These are phyloP conservation scores for Neotoma lepida DNA, from an alignment of 2,113 vertebrate genomes.

Conservation along the genomic window DNA sequence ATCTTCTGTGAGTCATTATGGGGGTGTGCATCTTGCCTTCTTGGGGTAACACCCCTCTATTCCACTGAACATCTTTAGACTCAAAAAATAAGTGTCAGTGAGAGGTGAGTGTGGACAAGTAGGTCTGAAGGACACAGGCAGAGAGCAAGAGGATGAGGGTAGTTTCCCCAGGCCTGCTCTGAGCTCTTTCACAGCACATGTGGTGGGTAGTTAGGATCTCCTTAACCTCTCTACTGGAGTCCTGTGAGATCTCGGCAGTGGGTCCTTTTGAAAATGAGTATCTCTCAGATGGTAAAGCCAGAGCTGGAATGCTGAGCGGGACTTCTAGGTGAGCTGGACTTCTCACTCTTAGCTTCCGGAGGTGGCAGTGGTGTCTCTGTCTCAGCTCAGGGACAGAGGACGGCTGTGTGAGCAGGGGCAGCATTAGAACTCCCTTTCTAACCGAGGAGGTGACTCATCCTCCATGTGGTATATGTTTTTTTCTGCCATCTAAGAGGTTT, in stretches of 20 bases:
- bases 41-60: neutral
- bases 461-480: neutral
- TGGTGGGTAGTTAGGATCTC: neutral
- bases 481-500: neutral
- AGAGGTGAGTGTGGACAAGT: neutral
- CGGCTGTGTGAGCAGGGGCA: neutral
- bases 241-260: neutral
- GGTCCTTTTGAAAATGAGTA: neutral
- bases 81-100: neutral
- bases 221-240: neutral
- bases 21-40: neutral
- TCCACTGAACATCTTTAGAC: neutral
- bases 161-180: neutral
- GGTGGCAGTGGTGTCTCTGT: neutral
- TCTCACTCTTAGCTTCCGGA: neutral
- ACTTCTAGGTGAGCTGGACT: neutral
- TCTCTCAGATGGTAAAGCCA: neutral
- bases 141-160: neutral
- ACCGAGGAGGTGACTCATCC: neutral
- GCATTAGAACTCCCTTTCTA: neutral
- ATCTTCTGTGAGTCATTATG: neutral
- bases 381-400: neutral
- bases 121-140: neutral
- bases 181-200: neutral
- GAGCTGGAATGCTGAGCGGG: neutral